A percentile compares a stretch with the other conserved stretches of the same genome.
Conservation (phyloP, 2,113 vertebrate species). For the western clawed frog (Xenopus tropicalis) region UCB_Xtro_10.0 CM004446.2:63797501-63798000, state of each 20-base stretch:
- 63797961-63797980: conserved; percentile 9
- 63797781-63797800: background rate
- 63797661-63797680: too few relatives aligned
- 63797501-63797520: too few relatives aligned
- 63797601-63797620: too few relatives aligned
- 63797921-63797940: conserved; percentile 3
- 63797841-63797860: conserved; percentile 15
- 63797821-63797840: conserved; percentile 6
- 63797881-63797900: conserved; percentile 4
- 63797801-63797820: conserved; percentile 30
- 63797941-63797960: conserved; percentile 11
- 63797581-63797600: too few relatives aligned
- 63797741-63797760: background rate
- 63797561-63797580: too few relatives aligned
- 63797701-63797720: background rate
- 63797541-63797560: too few relatives aligned
- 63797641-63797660: too few relatives aligned
- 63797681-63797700: too few relatives aligned
- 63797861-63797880: conserved; percentile 21
- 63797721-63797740: conserved; percentile 2
- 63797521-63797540: too few relatives aligned
- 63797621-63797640: too few relatives aligned
- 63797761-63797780: conserved; percentile 12
- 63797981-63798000: background rate
- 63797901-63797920: conserved; percentile 11